Conservation (phyloP, 2,888 invertebrate genomes). For the Pharmacophagus antenor region DNA sequence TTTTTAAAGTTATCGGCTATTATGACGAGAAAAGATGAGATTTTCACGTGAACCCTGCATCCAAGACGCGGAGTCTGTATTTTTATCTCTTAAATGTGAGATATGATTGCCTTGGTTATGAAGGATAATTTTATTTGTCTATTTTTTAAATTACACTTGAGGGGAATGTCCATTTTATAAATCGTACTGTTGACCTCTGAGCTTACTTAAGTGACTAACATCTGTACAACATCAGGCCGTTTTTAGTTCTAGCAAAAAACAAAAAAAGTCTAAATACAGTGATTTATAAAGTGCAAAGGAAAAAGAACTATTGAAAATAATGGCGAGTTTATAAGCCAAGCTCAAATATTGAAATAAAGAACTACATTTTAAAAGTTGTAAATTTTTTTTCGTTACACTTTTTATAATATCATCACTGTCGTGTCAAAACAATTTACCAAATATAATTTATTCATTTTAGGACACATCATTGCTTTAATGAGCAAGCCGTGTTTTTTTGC, state of each 20-base stretch:
- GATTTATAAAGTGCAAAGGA: neutral
- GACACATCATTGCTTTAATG: too few species aligned
- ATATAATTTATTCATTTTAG: too few species aligned
- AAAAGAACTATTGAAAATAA: too few species aligned
- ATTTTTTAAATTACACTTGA: slow-evolving; percentile 21
- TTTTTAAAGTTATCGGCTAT: slow-evolving; percentile 3
- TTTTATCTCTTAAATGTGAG: slow-evolving; percentile 26
- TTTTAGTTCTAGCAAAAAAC: neutral
- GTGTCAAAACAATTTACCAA: too few species aligned
- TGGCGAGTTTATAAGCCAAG: too few species aligned
- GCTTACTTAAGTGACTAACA: slow-evolving; percentile 9
- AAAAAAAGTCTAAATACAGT: neutral
- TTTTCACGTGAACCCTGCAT: slow-evolving; percentile 17
- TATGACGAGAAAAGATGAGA: slow-evolving; percentile 1
- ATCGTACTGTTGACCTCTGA: slow-evolving; percentile 8
- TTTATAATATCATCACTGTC: too few species aligned
- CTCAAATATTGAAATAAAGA: too few species aligned
- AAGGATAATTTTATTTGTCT: slow-evolving; percentile 21
- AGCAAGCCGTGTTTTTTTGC: too few species aligned
- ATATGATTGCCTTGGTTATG: slow-evolving; percentile 23
- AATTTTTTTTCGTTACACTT: too few species aligned
- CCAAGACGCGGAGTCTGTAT: slow-evolving; percentile 16
- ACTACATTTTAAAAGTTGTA: too few species aligned
- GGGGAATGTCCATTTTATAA: slow-evolving; percentile 16
- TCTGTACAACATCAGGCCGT: slow-evolving; percentile 4